Evolutionary conservation across 2,888 invertebrate species (phyloP).

Genomic region (Idaea straminata): DNA sequence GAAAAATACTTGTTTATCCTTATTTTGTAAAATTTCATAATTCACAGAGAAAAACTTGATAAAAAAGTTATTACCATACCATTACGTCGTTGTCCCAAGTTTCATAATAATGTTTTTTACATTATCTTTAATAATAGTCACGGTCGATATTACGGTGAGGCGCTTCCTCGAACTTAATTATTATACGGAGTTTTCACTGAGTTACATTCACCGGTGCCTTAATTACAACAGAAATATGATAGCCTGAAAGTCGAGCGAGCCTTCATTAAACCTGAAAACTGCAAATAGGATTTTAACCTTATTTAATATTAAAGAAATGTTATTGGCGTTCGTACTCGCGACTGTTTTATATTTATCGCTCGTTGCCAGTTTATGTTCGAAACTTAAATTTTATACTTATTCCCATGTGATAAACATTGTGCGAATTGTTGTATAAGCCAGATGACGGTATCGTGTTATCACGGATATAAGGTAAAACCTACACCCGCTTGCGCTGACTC

Average conservation of each 20-base stretch:
- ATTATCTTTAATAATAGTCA: neutral
- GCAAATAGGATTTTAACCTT: slow-evolving; percentile 13
- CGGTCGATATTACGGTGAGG: neutral
- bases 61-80: slow-evolving; percentile 1
- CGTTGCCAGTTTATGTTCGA: slow-evolving; percentile 21
- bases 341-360: slow-evolving; percentile 20
- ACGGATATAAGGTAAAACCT: neutral
- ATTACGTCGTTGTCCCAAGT: neutral
- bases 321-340: slow-evolving; percentile 8
- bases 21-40: neutral
- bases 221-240: slow-evolving; percentile 16
- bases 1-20: neutral
- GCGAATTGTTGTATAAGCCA: slow-evolving; percentile 8
- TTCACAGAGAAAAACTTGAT: neutral
- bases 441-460: neutral
- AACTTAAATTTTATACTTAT: slow-evolving; percentile 22
- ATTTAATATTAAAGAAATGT: slow-evolving; percentile 15
- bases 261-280: slow-evolving; percentile 16
- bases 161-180: neutral
- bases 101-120: neutral
- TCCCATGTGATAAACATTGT: slow-evolving; percentile 21
- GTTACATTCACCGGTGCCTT: slow-evolving; percentile 6
- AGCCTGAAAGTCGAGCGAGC: slow-evolving; percentile 12
- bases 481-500: no score
- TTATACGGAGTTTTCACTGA: slow-evolving; percentile 1